Percentiles rank a stretch among this genome's conserved stretches.
phyloP scores from a whole-genome alignment of 2,888 invertebrate species.

The Coremacera marginata region DNA sequence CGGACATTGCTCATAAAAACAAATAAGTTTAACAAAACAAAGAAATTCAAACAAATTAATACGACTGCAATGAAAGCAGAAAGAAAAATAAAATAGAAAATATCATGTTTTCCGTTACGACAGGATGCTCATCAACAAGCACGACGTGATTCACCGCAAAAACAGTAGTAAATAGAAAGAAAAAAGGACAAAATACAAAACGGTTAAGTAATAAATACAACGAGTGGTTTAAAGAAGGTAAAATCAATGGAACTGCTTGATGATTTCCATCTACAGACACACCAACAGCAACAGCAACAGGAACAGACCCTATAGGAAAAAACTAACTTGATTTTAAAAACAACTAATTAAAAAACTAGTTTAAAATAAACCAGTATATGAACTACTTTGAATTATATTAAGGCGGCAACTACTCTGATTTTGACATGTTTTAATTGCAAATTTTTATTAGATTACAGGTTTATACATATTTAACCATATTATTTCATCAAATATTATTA shows the following conservation, averaged over 20 bases:
- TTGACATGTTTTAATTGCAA: no score
- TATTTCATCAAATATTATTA: no score
- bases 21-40: not conserved
- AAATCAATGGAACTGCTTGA: constrained; percentile 22
- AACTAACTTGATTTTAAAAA: no score
- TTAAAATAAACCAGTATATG: no score
- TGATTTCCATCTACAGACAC: not conserved
- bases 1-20: no score
- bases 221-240: constrained; percentile 14
- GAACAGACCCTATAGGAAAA: no score
- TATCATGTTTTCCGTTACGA: not conserved
- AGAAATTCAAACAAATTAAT: not conserved
- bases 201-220: not conserved
- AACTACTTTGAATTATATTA: no score
- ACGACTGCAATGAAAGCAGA: not conserved
- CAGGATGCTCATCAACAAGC: constrained; percentile 28
- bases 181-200: not conserved
- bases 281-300: not conserved
- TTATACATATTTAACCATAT: no score
- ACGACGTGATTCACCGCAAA: constrained; percentile 6
- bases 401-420: no score
- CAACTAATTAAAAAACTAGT: no score
- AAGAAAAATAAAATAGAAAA: constrained; percentile 9
- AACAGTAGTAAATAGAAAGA: not conserved
- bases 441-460: no score